phyloP scores from a whole-genome alignment of 1,140 invertebrate genomes.

The Gerris buenoi region DNA sequence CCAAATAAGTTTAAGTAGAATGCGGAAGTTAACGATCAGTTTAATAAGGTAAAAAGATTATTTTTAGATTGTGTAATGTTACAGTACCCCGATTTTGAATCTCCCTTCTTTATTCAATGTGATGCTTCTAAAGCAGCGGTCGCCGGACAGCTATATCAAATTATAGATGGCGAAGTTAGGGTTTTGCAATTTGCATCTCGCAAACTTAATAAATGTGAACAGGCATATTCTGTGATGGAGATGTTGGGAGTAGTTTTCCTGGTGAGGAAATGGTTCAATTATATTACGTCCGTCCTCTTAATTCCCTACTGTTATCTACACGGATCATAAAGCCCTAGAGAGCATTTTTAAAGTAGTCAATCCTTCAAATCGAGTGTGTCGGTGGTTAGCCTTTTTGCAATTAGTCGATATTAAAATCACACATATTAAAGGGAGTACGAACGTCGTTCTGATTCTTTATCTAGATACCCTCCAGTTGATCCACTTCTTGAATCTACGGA shows the following conservation, averaged over 20 bases:
- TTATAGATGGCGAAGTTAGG: too few species aligned
- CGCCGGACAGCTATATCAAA: too few species aligned
- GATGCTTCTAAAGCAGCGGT: too few species aligned
- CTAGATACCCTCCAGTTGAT: not conserved
- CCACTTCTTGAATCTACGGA: not conserved
- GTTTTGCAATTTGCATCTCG: not conserved
- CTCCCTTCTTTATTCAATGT: too few species aligned
- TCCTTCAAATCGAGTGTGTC: not conserved
- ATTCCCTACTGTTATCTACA: not conserved
- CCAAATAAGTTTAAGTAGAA: too few species aligned
- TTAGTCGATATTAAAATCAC: not conserved
- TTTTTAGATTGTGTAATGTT: too few species aligned
- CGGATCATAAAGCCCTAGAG: not conserved
- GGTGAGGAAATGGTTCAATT: not conserved
- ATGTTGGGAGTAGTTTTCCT: not conserved
- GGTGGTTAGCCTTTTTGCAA: not conserved
- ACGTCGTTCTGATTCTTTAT: not conserved
- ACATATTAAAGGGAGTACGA: not conserved
- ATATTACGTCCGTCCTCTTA: not conserved
- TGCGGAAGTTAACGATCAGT: too few species aligned
- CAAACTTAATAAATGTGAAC: not conserved
- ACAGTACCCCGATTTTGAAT: too few species aligned
- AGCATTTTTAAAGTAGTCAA: not conserved
- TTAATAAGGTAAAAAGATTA: too few species aligned
- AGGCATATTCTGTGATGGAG: not conserved